Evolutionary conservation across 2,888 invertebrate species (phyloP).

Genomic region (Drosophila monieri): DNA sequence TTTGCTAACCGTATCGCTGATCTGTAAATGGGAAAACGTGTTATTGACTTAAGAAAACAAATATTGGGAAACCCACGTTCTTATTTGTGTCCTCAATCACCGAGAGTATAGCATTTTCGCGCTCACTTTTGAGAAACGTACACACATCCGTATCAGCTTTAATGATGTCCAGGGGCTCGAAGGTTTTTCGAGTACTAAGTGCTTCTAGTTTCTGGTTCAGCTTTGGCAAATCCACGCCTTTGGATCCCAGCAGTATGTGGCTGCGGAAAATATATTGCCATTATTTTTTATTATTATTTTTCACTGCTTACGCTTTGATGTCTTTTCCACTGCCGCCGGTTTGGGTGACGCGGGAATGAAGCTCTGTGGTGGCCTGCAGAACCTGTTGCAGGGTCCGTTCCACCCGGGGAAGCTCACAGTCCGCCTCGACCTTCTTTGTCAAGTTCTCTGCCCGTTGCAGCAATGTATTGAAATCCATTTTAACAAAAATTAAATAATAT

Average conservation of each 20-base stretch:
- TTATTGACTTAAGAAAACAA: not conserved
- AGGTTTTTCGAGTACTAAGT: conserved; percentile 92
- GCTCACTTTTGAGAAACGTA: conserved; percentile 95
- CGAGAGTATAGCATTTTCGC: conserved; percentile 95
- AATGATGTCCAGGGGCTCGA: conserved; percentile 93
- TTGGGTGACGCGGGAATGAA: conserved; percentile 94
- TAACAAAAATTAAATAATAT: conserved; percentile 3
- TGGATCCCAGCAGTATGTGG: conserved; percentile 94
- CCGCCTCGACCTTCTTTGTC: conserved; percentile 93
- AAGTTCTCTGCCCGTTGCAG: conserved; percentile 96
- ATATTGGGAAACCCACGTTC: conserved; percentile 86
- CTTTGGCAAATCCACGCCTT: conserved; percentile 96
- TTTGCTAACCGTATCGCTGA: conserved; percentile 87
- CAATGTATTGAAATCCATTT: conserved; percentile 92
- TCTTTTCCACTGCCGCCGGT: conserved; percentile 89
- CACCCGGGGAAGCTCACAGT: conserved; percentile 92
- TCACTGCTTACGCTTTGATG: conserved; percentile 90
- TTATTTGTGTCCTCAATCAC: conserved; percentile 96
- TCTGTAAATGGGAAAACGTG: conserved; percentile 82
- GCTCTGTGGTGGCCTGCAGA: conserved; percentile 93
- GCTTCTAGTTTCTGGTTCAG: conserved; percentile 95
- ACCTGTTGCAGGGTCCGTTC: conserved; percentile 96
- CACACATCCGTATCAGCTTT: conserved; percentile 96
- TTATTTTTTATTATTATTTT: not conserved
- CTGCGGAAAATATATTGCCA: conserved; percentile 84